phyloP scores from a whole-genome alignment of 2,888 invertebrate species.

The Caenorhabditis drosophilae region DNA sequence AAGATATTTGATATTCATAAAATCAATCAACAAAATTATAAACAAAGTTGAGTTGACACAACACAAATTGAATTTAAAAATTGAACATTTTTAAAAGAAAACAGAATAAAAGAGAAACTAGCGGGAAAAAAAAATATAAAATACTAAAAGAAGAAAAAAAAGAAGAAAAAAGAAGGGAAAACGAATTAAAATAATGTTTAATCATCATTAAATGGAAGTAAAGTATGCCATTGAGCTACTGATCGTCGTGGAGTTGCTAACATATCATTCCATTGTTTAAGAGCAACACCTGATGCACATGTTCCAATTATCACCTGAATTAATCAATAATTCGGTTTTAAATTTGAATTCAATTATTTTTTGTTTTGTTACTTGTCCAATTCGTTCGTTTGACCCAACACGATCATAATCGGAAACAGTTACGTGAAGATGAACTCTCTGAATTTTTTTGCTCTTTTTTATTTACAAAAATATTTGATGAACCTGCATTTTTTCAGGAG shows the following conservation, averaged over 20 bases:
- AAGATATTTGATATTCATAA: too few species aligned
- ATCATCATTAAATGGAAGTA: conserved; percentile 88
- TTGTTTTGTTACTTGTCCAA: conserved; percentile 80
- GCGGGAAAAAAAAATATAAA: background rate
- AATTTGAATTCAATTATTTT: background rate
- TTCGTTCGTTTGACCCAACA: conserved; percentile 98
- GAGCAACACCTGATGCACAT: conserved; percentile 80
- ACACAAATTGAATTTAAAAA: background rate
- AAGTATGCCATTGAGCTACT: conserved; percentile 99
- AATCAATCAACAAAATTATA: too few species aligned
- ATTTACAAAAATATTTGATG: background rate
- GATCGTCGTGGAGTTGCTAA: conserved; percentile 96
- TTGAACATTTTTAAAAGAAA: background rate
- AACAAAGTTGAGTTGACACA: background rate
- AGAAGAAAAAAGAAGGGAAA: background rate
- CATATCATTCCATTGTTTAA: conserved; percentile 96
- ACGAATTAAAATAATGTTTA: conserved; percentile 14
- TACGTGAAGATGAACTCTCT: conserved; percentile 98
- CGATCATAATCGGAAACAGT: conserved; percentile 99
- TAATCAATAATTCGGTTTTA: background rate
- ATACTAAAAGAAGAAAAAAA: background rate
- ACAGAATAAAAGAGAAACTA: background rate
- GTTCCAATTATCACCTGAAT: conserved; percentile 89
- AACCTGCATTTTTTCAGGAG: conserved; percentile 99
- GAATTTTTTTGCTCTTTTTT: conserved; percentile 57